These are phyloP conservation scores for Synergus laeviventris DNA, from an alignment of 2,888 invertebrate species.

Conservation along the genomic window DNA sequence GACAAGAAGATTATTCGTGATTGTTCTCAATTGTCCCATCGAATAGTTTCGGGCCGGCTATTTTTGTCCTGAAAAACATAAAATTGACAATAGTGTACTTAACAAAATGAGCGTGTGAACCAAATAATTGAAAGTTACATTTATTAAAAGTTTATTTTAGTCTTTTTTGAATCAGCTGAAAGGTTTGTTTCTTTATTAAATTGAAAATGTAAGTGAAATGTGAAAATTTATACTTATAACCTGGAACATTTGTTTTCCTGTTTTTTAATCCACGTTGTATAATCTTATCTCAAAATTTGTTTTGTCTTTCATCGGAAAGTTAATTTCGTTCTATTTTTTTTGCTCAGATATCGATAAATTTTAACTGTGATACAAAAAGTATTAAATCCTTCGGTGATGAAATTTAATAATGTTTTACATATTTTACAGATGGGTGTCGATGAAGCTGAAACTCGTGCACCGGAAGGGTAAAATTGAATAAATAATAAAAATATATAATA, in stretches of 20 bases:
- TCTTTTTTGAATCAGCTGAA: background rate
- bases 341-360: background rate
- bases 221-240: background rate
- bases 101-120: background rate
- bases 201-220: background rate
- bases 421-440: slow-evolving; percentile 46
- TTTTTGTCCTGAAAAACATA: background rate
- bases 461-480: slow-evolving; percentile 40
- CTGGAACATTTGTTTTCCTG: background rate
- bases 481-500: background rate
- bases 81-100: background rate
- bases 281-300: slow-evolving; percentile 9
- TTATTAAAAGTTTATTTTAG: background rate
- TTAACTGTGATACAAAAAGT: background rate
- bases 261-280: slow-evolving; percentile 11
- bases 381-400: background rate
- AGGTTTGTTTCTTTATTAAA: background rate
- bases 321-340: background rate
- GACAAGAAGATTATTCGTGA: background rate
- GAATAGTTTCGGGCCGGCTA: background rate
- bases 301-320: background rate
- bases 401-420: background rate
- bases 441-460: slow-evolving; percentile 8
- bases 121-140: slow-evolving; percentile 6
- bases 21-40: too few relatives aligned